Evolutionary conservation across 2,113 vertebrate genomes (phyloP), one percentile per base, ranked within the genome.

Genomic region (Pholis gunnellus): DNA sequence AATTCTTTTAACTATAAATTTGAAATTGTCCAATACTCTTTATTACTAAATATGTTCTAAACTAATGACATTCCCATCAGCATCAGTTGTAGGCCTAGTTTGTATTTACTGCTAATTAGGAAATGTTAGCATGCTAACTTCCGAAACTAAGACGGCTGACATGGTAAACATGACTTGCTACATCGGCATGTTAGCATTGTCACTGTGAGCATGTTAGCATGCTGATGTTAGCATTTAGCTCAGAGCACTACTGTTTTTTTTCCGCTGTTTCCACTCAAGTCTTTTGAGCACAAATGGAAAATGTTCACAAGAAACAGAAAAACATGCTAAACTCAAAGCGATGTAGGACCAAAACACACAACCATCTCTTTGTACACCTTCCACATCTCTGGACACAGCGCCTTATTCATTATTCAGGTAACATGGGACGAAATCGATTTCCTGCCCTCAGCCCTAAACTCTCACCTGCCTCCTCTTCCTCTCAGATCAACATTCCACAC

Each of bases 401-500:
- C 74, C 90, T 83, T 82, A 90, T 93, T 93, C 88, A 94, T 94
- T 93, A 94, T 93, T 94, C 91, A 91, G 86, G 71, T 80, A 89
- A 91, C 92, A 89, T 57, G 34, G 82, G 84, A 83, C 76, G 79
- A 81, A 91, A 93, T 94, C 75, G 86, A 92, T 93, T 94, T 93
- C 87, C 88, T 92, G 91, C 86, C 88, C 88, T 90, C 78, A 68
- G 80, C 79, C 79, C 86, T 90, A 77, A 92, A 87, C 86, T 82
- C 83, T 82, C 90, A 93, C 86, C 89, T 79, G 81, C 73, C 89
- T 89, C 69, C 65, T 83, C 75, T 83, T 78, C 48, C 88, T 84
- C 83, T 87, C 79, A 78, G 82, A 93, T 94, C 90, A 92, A 92
- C 91, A 93, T 93, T 94, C 93, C 88, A 82, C 68, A 25, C 75